phyloP scores from a whole-genome alignment of 2,888 invertebrate species.

The Dascillus cervinus region DNA sequence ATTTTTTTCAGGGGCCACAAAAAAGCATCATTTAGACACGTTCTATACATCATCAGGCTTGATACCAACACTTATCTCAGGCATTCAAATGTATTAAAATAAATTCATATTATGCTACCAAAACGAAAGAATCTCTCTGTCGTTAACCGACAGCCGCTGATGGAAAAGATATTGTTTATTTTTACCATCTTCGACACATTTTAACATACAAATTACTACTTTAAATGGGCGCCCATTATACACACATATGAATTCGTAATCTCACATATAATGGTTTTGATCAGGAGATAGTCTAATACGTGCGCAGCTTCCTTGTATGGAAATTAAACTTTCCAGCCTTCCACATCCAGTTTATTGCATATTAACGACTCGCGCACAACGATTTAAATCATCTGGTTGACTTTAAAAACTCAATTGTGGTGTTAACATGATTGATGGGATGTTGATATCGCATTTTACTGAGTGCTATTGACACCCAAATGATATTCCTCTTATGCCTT shows the following conservation, averaged over 20 bases:
- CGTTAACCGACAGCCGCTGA: conserved; percentile 14
- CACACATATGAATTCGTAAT: too few relatives aligned
- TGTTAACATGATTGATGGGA: background rate
- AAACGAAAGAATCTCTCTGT: conserved; percentile 6
- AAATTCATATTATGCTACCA: conserved; percentile 11
- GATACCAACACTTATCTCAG: too few relatives aligned
- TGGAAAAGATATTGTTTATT: conserved; percentile 11
- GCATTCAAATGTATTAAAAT: conserved; percentile 8
- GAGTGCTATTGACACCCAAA: background rate
- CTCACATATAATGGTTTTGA: too few relatives aligned
- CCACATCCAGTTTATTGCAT: too few relatives aligned
- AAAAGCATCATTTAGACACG: too few relatives aligned
- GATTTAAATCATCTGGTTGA: too few relatives aligned
- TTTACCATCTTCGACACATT: conserved; percentile 13
- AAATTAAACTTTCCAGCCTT: too few relatives aligned
- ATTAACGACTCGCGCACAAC: too few relatives aligned
- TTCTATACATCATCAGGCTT: too few relatives aligned
- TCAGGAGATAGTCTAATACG: conserved; percentile 13
- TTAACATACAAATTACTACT: conserved; percentile 11
- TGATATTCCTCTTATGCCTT: too few relatives aligned
- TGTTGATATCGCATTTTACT: background rate
- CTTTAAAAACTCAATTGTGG: background rate
- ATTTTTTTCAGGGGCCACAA: too few relatives aligned
- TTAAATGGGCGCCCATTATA: conserved; percentile 12
- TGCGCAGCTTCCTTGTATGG: conserved; percentile 13